Base-by-base conservation (phyloP, 2,797 vertebrate species). In the Rhadinocentrus ornatus region DNA sequence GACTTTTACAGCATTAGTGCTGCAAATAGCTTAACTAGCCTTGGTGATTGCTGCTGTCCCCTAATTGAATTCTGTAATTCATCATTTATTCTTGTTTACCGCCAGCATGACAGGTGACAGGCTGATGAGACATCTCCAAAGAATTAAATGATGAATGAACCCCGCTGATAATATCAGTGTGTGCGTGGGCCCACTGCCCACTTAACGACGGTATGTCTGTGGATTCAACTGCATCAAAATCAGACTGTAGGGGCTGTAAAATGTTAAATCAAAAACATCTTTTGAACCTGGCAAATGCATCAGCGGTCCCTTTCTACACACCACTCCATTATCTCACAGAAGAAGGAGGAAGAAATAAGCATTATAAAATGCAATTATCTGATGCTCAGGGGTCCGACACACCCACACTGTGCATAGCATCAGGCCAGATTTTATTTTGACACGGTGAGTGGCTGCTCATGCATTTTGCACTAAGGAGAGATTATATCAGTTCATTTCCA, bases 341-440 rank as follows among this genome's bases (percentile, higher is more conserved):
- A 71, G 75, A 85, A 79, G 39, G 59, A 77, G 71, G 46, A 81
- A 79, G 79, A 83, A 83, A 88, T 62, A 80, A 77, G 44, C 75
- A 84, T 87, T 74, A 80, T 72, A 50, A 81, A 89, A 86, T 13
- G 66, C 84, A 90, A 82, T 91, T 90, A 90, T 80, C 81, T 83
- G 83, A 81, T 75, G 83, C 86, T 87, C 78, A 71, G 80, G 83
- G 83, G 71, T 81, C 74, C 60, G 29, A 1, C 80, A 84, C 79
- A 61, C 86, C 77, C 84, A 82, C 75, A 46, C 61, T 34, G 75
- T 52, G 59, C 73, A 56, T 71, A 73, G 72, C 80, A 86, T 84
- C 37, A 24, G 78, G 70, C 76, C 65, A 80, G 69, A 83, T 91
- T 76, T 76, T 75, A 75, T 83, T 77, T 84, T 73, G 67, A 73